Conservation (phyloP, 2,797 vertebrate species). For the Parotocinclus haroldoi region DNA sequence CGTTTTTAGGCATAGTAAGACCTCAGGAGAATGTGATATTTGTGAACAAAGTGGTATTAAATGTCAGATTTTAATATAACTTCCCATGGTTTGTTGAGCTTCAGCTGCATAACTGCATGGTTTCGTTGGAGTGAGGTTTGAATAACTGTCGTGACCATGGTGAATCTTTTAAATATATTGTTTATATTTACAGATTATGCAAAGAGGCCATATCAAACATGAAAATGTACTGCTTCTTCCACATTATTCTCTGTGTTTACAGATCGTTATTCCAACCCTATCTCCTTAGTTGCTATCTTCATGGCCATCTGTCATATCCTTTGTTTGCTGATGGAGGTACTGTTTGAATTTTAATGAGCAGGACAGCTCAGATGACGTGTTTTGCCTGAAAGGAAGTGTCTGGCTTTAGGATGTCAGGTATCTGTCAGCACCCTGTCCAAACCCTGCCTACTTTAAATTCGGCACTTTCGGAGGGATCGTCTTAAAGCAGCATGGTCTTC, state of each 20-base stretch:
- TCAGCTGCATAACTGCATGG: neutral
- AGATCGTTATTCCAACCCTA: neutral
- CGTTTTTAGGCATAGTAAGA: too few relatives aligned
- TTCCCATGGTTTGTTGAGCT: too few relatives aligned
- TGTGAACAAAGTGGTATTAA: too few relatives aligned
- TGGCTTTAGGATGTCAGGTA: constrained; percentile 30
- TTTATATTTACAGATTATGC: neutral
- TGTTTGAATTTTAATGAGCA: constrained; percentile 39
- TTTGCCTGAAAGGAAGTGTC: constrained; percentile 25
- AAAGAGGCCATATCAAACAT: constrained; percentile 6
- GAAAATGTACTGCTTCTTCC: neutral
- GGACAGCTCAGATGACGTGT: constrained; percentile 23
- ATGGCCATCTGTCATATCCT: constrained; percentile 37
- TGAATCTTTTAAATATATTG: neutral
- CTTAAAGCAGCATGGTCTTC: constrained; percentile 23
- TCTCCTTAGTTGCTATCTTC: constrained; percentile 26
- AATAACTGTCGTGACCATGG: too few relatives aligned
- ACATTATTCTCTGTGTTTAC: neutral
- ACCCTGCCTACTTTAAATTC: constrained; percentile 4
- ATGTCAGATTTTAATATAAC: too few relatives aligned
- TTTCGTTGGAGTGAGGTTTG: too few relatives aligned
- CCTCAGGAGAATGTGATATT: too few relatives aligned
- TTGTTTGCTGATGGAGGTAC: constrained; percentile 41
- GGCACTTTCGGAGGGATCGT: constrained; percentile 20
- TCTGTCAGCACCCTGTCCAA: constrained; percentile 37